Percentiles rank a stretch among this genome's conserved stretches.
Evolutionary conservation across 2,797 vertebrate species (phyloP).

Genomic region (Acrossocheilus fasciatus): DNA sequence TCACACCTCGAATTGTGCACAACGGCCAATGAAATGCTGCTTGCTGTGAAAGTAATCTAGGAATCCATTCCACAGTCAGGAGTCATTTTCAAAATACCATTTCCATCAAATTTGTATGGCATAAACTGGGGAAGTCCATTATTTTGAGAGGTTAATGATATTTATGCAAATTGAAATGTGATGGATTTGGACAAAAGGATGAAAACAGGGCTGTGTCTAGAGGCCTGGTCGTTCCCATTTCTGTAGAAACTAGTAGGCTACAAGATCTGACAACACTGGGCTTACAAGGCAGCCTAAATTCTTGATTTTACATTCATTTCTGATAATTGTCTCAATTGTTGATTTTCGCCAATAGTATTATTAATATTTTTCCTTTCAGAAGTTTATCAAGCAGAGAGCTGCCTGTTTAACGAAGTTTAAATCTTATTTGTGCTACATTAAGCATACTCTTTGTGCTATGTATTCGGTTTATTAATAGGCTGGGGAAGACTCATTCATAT

Average conservation of each 20-base stretch:
- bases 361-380: neutral
- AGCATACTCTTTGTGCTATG: neutral
- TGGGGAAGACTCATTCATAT: constrained; percentile 31
- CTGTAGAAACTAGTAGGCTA: neutral
- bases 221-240: constrained; percentile 14
- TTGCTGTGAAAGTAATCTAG: constrained; percentile 66
- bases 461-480: neutral
- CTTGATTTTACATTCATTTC: neutral
- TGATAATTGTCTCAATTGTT: no score
- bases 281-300: neutral
- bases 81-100: constrained; percentile 66
- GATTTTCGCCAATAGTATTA: no score
- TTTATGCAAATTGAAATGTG: constrained; percentile 68
- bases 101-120: constrained; percentile 64
- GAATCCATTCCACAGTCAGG: constrained; percentile 70
- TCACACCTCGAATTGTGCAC: neutral
- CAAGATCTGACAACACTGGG: neutral
- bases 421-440: neutral
- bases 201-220: constrained; percentile 28
- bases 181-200: constrained; percentile 59
- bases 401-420: neutral
- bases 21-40: constrained; percentile 47
- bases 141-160: constrained; percentile 70
- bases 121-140: constrained; percentile 57
- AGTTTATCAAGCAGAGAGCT: neutral